Conservation (phyloP, 1,140 invertebrate genomes). For the Sipha flava region DNA sequence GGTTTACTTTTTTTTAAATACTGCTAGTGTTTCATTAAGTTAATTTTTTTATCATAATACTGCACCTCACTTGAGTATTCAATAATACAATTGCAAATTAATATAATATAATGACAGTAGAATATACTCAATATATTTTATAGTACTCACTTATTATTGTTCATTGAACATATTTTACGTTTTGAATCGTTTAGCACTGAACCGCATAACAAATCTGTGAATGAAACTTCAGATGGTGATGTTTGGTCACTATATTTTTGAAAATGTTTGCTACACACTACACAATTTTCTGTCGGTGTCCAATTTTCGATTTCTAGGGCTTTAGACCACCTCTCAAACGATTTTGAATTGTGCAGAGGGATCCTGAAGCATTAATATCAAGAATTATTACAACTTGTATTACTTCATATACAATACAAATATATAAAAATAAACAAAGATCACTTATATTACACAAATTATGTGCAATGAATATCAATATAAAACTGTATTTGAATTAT, state of each 20-base stretch:
- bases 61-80: too few species aligned
- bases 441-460: too few species aligned
- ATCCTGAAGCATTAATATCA: background rate
- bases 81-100: too few species aligned
- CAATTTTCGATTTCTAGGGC: background rate
- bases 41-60: too few species aligned
- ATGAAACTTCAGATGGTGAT: background rate
- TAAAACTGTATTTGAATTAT: too few species aligned
- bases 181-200: background rate
- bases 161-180: background rate
- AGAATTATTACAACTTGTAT: background rate
- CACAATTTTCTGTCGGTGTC: background rate
- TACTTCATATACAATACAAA: too few species aligned
- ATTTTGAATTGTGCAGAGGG: background rate
- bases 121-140: too few species aligned
- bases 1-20: too few species aligned
- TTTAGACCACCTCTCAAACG: background rate
- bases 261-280: background rate
- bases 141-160: background rate
- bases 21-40: too few species aligned
- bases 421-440: background rate
- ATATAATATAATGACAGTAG: too few species aligned
- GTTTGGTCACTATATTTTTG: background rate
- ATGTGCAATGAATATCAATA: too few species aligned
- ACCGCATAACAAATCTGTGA: background rate